A percentile compares a stretch with the other conserved stretches of the same genome.
Conservation (phyloP, 2,797 vertebrate genomes). For the Phylloscopus collybita region DNA sequence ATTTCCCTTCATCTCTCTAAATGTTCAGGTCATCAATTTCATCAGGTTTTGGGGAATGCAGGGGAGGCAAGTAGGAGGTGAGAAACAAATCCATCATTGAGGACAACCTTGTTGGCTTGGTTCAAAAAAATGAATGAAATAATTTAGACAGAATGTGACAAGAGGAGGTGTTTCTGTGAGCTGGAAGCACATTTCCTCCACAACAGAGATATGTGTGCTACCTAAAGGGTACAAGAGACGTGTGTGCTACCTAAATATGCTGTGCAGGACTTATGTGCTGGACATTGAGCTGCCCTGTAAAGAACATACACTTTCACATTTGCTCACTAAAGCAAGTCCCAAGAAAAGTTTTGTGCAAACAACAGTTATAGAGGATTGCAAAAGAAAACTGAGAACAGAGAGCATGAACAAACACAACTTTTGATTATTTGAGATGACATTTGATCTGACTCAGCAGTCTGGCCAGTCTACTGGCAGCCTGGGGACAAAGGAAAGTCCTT, state of each 20-base stretch:
- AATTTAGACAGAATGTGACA: not conserved
- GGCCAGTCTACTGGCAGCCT: not conserved
- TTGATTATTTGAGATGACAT: not conserved
- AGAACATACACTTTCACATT: not conserved
- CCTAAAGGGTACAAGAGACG: not conserved
- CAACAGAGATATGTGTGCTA: fast-evolving
- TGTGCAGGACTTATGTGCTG: not conserved
- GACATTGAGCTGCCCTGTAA: not conserved
- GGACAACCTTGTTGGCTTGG: not conserved
- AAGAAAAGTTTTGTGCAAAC: not conserved
- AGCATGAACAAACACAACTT: fast-evolving
- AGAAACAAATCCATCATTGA: not conserved
- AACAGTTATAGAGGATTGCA: not conserved
- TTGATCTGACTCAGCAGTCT: not conserved
- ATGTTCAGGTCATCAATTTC: not conserved
- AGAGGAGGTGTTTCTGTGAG: not conserved
- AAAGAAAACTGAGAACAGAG: not conserved
- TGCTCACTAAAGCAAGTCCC: not conserved
- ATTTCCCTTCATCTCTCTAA: not conserved
- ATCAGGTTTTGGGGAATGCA: not conserved
- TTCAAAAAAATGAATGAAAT: not conserved
- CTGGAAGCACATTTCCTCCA: not conserved
- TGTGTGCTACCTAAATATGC: not conserved
- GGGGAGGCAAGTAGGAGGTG: not conserved
- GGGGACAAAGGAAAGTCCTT: not conserved